Percentiles rank a stretch among this genome's conserved stretches.
Conservation (phyloP, 53 echinoderm and acorn worm genomes). For the Paracentrotus lividus region DNA sequence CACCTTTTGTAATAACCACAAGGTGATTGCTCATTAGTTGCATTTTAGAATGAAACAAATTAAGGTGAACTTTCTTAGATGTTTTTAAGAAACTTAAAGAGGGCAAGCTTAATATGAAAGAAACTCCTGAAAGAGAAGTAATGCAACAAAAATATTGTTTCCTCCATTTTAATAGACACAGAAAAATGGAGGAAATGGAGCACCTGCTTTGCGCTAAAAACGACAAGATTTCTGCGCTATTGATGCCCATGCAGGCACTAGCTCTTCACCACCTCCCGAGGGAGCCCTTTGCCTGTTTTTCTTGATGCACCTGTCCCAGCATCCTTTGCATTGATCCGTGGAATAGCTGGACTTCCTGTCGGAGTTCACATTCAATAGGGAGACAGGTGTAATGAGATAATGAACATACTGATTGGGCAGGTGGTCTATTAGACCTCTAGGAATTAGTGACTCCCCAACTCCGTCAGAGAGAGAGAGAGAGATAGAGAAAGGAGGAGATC, state of each 20-base stretch:
- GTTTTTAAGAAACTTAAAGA: neutral
- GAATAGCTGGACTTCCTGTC: constrained; percentile 50
- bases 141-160: constrained; percentile 54
- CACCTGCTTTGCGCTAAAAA: constrained; percentile 47
- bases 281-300: constrained; percentile 29
- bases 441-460: constrained; percentile 12
- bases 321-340: constrained; percentile 37
- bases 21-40: neutral
- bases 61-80: neutral
- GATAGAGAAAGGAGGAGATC: neutral
- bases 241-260: constrained; percentile 7
- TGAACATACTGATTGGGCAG: constrained; percentile 47
- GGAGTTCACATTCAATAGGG: constrained; percentile 31
- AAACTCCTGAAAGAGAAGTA: neutral
- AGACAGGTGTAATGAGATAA: constrained; percentile 32
- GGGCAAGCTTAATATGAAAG: neutral
- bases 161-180: constrained; percentile 13
- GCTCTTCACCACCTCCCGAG: constrained; percentile 45
- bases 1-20: neutral
- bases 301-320: constrained; percentile 46
- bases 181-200: constrained; percentile 28
- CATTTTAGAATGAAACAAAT: neutral
- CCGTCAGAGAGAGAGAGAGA: neutral
- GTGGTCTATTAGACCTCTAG: neutral
- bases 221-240: constrained; percentile 33